Evolutionary conservation across 2,113 vertebrate species (phyloP), one percentile per base, ranked within the genome.

Genomic region (Zosterops borbonicus): DNA sequence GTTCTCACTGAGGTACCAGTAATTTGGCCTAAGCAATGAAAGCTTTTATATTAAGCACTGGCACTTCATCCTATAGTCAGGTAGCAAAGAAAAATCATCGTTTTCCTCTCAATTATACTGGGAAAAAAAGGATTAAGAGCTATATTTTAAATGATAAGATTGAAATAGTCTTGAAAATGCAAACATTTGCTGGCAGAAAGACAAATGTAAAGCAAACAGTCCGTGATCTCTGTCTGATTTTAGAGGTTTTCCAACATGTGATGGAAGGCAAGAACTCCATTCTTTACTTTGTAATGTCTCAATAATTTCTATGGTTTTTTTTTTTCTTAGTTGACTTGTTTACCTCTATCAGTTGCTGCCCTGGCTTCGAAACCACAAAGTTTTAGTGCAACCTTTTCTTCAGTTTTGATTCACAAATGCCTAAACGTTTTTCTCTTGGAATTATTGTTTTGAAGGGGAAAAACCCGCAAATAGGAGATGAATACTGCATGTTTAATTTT

Each of bases 131-230:
- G 69, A 84, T 94, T 89, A 93, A 92, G 35, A 78, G 76, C 44
- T 78, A n/a, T 11, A 53, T 23, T 89, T 90, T 75, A 92, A 87
- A 90, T 53, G 0, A 62, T 62, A 65, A 50, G 39, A 79, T 68
- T 89, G 77, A 78, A 92, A 84, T 27, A 84, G 56, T 39, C 46
- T 87, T 75, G 77, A 77, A 90, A 91, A 90, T 94, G 73, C 69
- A 95, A 96, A 95, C 14, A 91, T 78, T 60, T 82, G 1, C 83
- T 86, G 14, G 33, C 28, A 92, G 69, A 92, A 90, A 59, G 65
- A 73, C 47, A 77, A 52, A 33, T 31, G 8, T n/a, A 91, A 94
- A 94, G 44, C 55, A 95, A 92, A 74, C 46, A 88, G 6, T 47
- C 39, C n/a, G 44, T 42, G 17, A 83, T 74, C 50, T 81, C 42